Percentiles rank a stretch among this genome's conserved stretches.
Conservation (phyloP, 2,113 vertebrate species). For the Scomber colias region DNA sequence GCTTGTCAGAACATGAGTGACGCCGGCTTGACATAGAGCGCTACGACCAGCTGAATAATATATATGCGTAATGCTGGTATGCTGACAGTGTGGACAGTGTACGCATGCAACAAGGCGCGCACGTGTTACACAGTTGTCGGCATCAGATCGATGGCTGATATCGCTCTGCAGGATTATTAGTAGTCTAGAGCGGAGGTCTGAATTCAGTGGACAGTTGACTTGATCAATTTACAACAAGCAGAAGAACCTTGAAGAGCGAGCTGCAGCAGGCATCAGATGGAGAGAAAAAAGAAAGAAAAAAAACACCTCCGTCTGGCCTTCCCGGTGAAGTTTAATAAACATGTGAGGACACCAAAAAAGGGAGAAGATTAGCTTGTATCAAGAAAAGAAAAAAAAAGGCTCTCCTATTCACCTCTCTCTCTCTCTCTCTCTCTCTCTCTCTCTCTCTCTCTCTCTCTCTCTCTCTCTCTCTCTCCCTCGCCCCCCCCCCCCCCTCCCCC, state of each 20-base stretch:
- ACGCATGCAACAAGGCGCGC: not conserved
- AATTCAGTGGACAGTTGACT: conserved; percentile 24
- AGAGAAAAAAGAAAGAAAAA: not conserved
- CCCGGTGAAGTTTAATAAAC: conserved; percentile 50
- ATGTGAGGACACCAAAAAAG: conserved; percentile 24
- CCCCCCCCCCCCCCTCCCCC: no score
- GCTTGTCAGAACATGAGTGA: conserved; percentile 32
- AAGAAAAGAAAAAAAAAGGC: conserved; percentile 4
- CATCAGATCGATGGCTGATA: not conserved
- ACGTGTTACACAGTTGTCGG: not conserved
- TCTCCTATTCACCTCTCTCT: not conserved
- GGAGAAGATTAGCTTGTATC: conserved; percentile 48
- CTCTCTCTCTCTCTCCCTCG: not conserved
- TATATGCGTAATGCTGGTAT: conserved; percentile 14
- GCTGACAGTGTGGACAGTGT: conserved; percentile 7
- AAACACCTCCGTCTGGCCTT: conserved; percentile 35
- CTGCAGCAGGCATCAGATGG: conserved; percentile 23
- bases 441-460: conserved; percentile 22
- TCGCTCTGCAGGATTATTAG: conserved; percentile 41
- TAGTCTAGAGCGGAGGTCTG: conserved; percentile 28
- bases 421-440: not conserved
- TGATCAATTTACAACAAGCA: conserved; percentile 45
- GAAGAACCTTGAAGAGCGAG: conserved; percentile 43
- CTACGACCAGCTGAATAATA: conserved; percentile 1
- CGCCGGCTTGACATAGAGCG: conserved; percentile 25